Evolutionary conservation across 2,797 vertebrate species (phyloP).

Genomic region (Sitta carolinensis): DNA sequence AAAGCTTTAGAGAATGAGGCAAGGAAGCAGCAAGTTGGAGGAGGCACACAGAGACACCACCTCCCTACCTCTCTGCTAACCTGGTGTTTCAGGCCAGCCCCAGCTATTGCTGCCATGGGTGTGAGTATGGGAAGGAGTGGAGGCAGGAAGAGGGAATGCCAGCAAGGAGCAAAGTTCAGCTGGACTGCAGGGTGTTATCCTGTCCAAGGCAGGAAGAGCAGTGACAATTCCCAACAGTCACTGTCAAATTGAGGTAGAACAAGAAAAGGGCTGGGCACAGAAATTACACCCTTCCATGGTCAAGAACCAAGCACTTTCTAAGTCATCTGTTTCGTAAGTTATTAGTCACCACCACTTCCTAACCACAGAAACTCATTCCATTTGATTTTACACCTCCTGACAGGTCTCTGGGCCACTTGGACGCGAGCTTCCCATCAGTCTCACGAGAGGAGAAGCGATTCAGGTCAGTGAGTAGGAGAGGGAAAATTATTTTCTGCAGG

Average conservation of each 20-base stretch:
- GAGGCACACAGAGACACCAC: fast-evolving
- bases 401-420: background rate
- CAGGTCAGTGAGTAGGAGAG: background rate
- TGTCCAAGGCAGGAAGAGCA: background rate
- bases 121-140: background rate
- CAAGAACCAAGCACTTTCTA: background rate
- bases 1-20: background rate
- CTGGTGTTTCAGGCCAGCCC: background rate
- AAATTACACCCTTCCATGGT: background rate
- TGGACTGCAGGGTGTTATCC: background rate
- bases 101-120: fast-evolving
- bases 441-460: background rate
- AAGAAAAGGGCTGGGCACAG: background rate
- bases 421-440: background rate
- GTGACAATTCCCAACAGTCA: background rate
- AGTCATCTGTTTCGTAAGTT: fast-evolving
- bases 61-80: background rate
- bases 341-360: background rate
- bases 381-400: background rate
- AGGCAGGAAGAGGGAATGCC: background rate
- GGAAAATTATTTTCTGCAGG: background rate
- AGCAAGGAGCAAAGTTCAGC: background rate
- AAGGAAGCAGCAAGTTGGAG: background rate
- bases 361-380: background rate
- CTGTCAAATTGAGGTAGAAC: background rate